Conservation (phyloP, 2,113 vertebrate species). For the Catharus fuscescens region DNA sequence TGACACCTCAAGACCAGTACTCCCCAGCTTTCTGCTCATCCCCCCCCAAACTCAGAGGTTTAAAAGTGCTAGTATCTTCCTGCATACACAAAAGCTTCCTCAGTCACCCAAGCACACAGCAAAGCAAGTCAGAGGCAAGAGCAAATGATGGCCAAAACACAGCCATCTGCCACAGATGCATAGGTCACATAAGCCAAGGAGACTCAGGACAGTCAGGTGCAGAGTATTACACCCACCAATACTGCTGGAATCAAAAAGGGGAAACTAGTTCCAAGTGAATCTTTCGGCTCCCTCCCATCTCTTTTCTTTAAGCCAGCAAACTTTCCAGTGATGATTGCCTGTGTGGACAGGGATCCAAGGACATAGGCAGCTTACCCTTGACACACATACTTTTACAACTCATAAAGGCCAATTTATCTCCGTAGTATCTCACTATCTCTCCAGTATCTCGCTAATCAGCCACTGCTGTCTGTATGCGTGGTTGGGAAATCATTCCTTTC, state of each 20-base stretch:
- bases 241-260: neutral
- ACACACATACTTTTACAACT: neutral
- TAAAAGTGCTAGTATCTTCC: neutral
- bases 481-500: neutral
- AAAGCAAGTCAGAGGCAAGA: neutral
- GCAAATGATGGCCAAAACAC: neutral
- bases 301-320: neutral
- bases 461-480: fast-evolving
- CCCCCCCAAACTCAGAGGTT: neutral
- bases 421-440: too few species aligned
- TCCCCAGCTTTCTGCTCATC: neutral
- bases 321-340: neutral
- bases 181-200: neutral
- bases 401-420: neutral
- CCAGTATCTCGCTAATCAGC: neutral
- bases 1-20: neutral
- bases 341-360: fast-evolving
- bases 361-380: neutral
- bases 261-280: neutral
- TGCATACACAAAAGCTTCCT: neutral
- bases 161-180: fast-evolving
- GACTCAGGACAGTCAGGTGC: neutral
- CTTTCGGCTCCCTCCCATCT: neutral
- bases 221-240: neutral
- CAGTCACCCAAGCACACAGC: neutral